Evolutionary conservation across 30 jellyfish, hydroid and myxozoan species (phyloP).

Genomic region (Pelagia noctiluca): DNA sequence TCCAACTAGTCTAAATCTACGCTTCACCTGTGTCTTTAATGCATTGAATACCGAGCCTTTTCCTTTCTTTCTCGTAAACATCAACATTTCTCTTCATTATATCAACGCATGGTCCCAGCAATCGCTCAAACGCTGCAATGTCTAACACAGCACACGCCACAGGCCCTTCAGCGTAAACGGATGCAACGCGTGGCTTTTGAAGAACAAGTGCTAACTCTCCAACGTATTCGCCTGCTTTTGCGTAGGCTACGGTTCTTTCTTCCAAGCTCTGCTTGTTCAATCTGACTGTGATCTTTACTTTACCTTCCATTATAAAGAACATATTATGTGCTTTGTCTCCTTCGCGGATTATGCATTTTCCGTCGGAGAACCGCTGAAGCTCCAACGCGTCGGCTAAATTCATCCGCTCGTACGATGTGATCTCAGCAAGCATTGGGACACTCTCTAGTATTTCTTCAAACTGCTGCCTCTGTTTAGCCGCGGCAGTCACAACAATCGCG

Average conservation of each 20-base stretch:
- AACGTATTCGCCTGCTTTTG: slow-evolving; percentile 85
- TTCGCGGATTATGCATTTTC: slow-evolving; percentile 77
- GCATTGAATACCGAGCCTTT: slow-evolving; percentile 85
- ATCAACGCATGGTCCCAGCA: slow-evolving; percentile 97
- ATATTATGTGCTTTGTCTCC: slow-evolving; percentile 87
- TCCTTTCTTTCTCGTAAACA: slow-evolving; percentile 85
- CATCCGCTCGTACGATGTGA: slow-evolving; percentile 92
- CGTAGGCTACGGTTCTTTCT: slow-evolving; percentile 81
- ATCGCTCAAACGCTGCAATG: slow-evolving; percentile 94
- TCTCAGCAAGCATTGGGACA: slow-evolving; percentile 88
- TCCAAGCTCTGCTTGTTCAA: slow-evolving; percentile 57
- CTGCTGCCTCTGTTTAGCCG: slow-evolving; percentile 84
- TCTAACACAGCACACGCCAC: slow-evolving; percentile 84
- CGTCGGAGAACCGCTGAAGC: slow-evolving; percentile 54
- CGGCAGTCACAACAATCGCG: slow-evolving; percentile 86
- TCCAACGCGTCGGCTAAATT: slow-evolving; percentile 95
- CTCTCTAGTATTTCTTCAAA: slow-evolving; percentile 86
- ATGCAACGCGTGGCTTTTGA: slow-evolving; percentile 96
- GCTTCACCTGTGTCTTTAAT: slow-evolving; percentile 15
- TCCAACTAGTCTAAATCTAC: neutral
- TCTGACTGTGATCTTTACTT: slow-evolving; percentile 79
- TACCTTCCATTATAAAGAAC: slow-evolving; percentile 96
- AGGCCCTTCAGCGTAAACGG: slow-evolving; percentile 89
- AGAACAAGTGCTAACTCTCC: slow-evolving; percentile 96
- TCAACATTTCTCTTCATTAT: slow-evolving; percentile 92